Percentiles rank a stretch among this genome's conserved stretches.
These are phyloP conservation scores for Panagrolaimus sp. DNA, from an alignment of 1,140 invertebrate genomes.

Conservation along the genomic window DNA sequence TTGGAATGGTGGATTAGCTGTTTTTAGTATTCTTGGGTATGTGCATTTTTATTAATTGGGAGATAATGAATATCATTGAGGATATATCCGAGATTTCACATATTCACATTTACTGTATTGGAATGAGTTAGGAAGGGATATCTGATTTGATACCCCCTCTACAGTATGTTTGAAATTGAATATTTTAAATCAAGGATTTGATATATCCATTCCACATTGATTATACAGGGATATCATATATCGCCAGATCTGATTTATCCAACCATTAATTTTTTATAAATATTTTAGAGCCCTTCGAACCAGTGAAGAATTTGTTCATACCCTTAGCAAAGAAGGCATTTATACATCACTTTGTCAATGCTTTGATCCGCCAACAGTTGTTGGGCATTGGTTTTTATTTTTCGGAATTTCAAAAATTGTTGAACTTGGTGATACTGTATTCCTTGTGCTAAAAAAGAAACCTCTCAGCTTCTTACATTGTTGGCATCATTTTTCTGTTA, in stretches of 20 bases:
- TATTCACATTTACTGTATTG: conserved; percentile 19
- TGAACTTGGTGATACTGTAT: conserved; percentile 92
- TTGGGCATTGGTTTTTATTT: conserved; percentile 83
- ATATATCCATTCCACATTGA: neutral
- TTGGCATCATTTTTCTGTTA: conserved; percentile 67
- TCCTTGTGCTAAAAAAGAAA: conserved; percentile 89
- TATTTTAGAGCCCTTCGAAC: conserved; percentile 23
- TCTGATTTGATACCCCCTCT: conserved; percentile 77
- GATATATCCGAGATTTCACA: conserved; percentile 22
- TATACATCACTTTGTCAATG: conserved; percentile 89
- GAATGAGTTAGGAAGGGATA: conserved; percentile 72
- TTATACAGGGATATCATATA: too few relatives aligned
- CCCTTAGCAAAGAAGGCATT: conserved; percentile 65
- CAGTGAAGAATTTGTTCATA: conserved; percentile 29
- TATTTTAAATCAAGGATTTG: conserved; percentile 15
- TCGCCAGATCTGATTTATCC: too few relatives aligned
- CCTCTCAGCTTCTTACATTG: conserved; percentile 89
- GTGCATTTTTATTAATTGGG: conserved; percentile 69
- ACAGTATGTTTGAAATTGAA: neutral
- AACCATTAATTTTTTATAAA: too few relatives aligned
- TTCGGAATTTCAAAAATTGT: conserved; percentile 89
- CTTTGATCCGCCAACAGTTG: conserved; percentile 74
- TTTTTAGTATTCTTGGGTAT: conserved; percentile 83
- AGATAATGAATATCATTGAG: conserved; percentile 65
- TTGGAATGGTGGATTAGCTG: conserved; percentile 84